phyloP scores from a whole-genome alignment of 2,113 vertebrate genomes.

The Oxyura jamaicensis region DNA sequence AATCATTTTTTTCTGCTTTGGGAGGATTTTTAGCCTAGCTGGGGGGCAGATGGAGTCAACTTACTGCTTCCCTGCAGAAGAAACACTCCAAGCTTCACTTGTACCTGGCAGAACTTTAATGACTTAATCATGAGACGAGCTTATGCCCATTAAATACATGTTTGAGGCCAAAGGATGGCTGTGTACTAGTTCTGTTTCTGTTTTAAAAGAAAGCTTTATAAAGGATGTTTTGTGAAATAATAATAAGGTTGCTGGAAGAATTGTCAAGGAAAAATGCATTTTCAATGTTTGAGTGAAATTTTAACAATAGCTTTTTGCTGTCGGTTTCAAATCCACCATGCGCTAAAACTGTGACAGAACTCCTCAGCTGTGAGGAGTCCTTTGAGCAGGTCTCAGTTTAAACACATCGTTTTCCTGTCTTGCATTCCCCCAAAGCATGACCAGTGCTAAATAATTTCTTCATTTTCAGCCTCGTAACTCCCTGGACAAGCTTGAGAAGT shows the following conservation, averaged over 20 bases:
- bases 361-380: too few relatives aligned
- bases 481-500: too few relatives aligned
- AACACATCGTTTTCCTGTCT: background rate
- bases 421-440: background rate
- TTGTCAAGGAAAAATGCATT: background rate
- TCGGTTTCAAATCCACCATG: fast-evolving
- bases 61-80: background rate
- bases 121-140: background rate
- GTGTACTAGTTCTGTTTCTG: background rate
- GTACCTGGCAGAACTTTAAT: background rate
- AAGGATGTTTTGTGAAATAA: background rate
- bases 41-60: background rate
- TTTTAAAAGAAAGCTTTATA: background rate
- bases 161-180: background rate
- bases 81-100: background rate
- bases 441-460: background rate
- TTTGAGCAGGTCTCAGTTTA: background rate
- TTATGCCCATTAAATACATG: fast-evolving
- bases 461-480: background rate
- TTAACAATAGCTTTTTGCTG: background rate
- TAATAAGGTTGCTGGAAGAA: background rate
- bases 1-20: background rate
- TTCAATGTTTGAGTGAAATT: background rate
- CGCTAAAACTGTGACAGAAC: background rate
- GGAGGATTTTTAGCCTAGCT: background rate